Evolutionary conservation across 2,888 invertebrate species (phyloP).

Genomic region (Tricholauxania praeusta): DNA sequence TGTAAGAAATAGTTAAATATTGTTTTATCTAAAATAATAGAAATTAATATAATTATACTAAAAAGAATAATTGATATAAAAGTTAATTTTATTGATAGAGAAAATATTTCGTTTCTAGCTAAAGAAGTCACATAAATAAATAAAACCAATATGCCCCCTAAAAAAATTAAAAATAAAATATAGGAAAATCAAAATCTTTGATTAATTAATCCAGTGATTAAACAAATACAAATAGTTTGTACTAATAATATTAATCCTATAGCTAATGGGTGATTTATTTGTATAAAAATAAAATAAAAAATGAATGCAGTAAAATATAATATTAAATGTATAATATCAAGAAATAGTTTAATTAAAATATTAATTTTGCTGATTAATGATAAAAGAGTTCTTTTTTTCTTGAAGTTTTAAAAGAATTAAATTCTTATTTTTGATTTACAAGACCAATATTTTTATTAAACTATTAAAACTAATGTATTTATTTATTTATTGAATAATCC

Average conservation of each 20-base stretch:
- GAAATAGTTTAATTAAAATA: constrained; percentile 76
- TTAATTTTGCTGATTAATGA: constrained; percentile 80
- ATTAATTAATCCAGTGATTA: constrained; percentile 69
- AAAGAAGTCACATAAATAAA: constrained; percentile 76
- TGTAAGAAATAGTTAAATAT: constrained; percentile 62
- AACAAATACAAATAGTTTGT: constrained; percentile 70
- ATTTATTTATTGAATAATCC: constrained; percentile 66
- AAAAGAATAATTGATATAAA: constrained; percentile 57
- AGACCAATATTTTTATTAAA: constrained; percentile 78
- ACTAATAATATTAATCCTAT: constrained; percentile 71
- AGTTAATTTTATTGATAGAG: constrained; percentile 60
- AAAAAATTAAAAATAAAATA: constrained; percentile 74
- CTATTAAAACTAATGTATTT: constrained; percentile 74
- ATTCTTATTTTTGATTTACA: constrained; percentile 75
- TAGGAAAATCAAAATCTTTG: constrained; percentile 73
- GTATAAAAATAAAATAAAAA: constrained; percentile 66
- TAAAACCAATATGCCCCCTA: constrained; percentile 76
- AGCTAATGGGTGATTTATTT: constrained; percentile 70
- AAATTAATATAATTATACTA: constrained; percentile 49
- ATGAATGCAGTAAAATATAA: constrained; percentile 51
- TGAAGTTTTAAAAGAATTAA: constrained; percentile 72
- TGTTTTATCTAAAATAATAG: constrained; percentile 52
- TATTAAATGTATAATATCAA: constrained; percentile 66
- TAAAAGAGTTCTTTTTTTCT: constrained; percentile 71
- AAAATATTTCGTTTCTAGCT: constrained; percentile 74